Conservation (phyloP, 1,140 invertebrate genomes). For the Pemphigus obesinymphae region DNA sequence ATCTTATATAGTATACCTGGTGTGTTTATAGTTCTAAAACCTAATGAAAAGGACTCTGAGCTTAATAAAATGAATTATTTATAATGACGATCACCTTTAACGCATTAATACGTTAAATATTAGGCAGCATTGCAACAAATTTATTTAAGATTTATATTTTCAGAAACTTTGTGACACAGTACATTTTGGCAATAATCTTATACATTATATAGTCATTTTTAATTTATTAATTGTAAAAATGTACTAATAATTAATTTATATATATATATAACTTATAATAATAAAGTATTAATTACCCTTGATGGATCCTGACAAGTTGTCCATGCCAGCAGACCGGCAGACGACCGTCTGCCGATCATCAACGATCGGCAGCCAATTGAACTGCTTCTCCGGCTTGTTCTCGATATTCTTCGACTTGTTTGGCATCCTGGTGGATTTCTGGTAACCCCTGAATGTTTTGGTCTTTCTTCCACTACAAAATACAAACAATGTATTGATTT, state of each 20-base stretch:
- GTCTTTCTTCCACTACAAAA: slow-evolving; percentile 26
- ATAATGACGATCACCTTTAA: background rate
- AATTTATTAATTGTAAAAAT: too few relatives aligned
- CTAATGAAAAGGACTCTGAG: background rate
- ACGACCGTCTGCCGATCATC: slow-evolving; percentile 28
- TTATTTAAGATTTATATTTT: background rate
- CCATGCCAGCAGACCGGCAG: slow-evolving; percentile 22
- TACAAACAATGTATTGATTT: background rate
- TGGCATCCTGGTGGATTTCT: slow-evolving; percentile 21
- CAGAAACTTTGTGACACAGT: background rate
- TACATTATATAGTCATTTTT: too few relatives aligned
- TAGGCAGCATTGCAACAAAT: background rate
- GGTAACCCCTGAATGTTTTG: background rate
- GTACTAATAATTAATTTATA: too few relatives aligned
- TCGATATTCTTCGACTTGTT: slow-evolving; percentile 8
- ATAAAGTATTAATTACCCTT: slow-evolving; percentile 7
- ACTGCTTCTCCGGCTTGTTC: slow-evolving; percentile 33
- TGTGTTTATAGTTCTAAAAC: background rate
- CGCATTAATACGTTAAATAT: background rate
- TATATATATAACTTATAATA: too few relatives aligned
- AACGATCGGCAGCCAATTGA: slow-evolving; percentile 34
- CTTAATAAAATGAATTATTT: background rate
- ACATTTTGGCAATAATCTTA: too few relatives aligned
- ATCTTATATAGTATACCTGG: background rate
- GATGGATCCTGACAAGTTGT: slow-evolving; percentile 40